These are phyloP conservation scores for Eucriotettix oculatus DNA, from an alignment of 2,888 invertebrate species.

Conservation along the genomic window DNA sequence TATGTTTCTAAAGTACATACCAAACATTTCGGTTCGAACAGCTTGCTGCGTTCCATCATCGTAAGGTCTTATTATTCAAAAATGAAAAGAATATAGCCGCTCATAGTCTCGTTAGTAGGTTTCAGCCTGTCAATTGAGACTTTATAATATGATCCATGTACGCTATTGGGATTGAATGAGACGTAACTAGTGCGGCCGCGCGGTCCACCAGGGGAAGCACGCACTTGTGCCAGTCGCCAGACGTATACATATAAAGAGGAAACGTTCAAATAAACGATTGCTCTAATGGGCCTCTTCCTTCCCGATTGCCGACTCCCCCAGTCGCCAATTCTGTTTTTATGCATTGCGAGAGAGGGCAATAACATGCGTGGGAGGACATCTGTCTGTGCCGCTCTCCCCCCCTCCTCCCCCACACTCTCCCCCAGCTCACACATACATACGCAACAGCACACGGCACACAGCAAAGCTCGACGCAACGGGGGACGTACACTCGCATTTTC, in stretches of 20 bases:
- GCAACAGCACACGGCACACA: background rate
- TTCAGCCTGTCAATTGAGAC: no score
- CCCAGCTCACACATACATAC: background rate
- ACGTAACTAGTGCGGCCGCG: no score
- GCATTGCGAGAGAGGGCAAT: background rate
- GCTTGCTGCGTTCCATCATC: no score
- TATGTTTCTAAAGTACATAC: no score
- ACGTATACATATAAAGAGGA: slow-evolving; percentile 5
- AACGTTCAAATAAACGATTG: slow-evolving; percentile 8
- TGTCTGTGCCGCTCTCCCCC: background rate
- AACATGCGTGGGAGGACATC: no score
- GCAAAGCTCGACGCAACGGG: background rate
- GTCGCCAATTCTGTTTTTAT: background rate
- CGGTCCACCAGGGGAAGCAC: no score
- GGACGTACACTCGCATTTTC: background rate
- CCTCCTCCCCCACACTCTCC: background rate
- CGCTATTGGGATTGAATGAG: no score
- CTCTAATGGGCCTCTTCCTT: slow-evolving; percentile 10
- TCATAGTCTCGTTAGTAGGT: no score
- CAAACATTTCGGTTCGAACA: no score
- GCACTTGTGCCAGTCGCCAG: background rate
- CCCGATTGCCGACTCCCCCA: background rate
- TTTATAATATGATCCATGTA: no score
- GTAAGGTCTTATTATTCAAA: no score
- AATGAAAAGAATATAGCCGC: no score